Evolutionary conservation across 2,113 vertebrate species (phyloP), one percentile per base, ranked within the genome.

Genomic region (Pagrus major): DNA sequence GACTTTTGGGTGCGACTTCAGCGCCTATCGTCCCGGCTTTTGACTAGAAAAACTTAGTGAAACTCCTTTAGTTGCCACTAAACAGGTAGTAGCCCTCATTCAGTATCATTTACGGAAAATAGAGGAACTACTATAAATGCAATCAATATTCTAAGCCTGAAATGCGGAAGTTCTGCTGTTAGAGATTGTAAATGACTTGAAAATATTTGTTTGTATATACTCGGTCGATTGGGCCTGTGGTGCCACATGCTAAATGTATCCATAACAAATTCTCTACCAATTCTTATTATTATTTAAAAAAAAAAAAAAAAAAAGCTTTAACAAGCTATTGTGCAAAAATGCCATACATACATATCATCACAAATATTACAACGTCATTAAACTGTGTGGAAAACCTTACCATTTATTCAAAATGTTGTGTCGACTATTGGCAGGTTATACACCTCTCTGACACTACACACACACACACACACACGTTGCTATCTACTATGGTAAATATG

Each of bases 121-220:
- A 82, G 81, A 86, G 89, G 86, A 93, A 92, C 85, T 86, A 23
- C 65, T 78, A 69, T 75, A 90, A 78, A 84, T 88, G 65, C 11
- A 74, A 47, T 87, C 51, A 84, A 78, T 83, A 83, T 86, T 82
- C 54, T 81, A 74, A 75, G 63, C 33, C 6, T 16, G 1, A 84
- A 89, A 86, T 79, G 80, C 69, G 88, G 91, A 92, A 90, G 85
- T 83, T 84, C 3, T 81, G 59, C 49, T 80, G 31, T 68, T 78
- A 23, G 67, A 82, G 47, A 75, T 65, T 63, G 25, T 67, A 46
- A 77, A 72, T 58, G 3, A 67, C 8, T 61, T 71, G 5, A 63
- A 49, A 9, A n/a, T n/a, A n/a, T 8, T 7, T 63, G 0, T 18
- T 15, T 35, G n/a, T 8, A 23, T 51, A 37, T 15, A n/a, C 6